Evolutionary conservation across 2,113 vertebrate species (phyloP).

Genomic region (Hippoglossus stenolepis): DNA sequence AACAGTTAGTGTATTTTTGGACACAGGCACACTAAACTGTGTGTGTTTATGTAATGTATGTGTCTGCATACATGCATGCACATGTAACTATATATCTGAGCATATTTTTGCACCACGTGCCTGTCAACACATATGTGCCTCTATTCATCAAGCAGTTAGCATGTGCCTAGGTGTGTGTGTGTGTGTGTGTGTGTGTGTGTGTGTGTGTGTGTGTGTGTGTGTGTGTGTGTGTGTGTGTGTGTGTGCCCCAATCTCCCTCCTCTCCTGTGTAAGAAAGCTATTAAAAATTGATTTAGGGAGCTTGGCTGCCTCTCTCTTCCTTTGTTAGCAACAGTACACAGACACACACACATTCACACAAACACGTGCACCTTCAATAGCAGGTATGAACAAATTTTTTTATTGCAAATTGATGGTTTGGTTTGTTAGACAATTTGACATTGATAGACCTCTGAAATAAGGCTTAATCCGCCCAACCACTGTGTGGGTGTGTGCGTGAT

Average conservation of each 20-base stretch:
- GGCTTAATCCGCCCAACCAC: background rate
- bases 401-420: background rate
- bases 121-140: conserved; percentile 50
- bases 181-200: conserved; percentile 9
- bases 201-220: conserved; percentile 10
- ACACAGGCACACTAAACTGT: background rate
- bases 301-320: conserved; percentile 46
- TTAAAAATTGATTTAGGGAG: conserved; percentile 70
- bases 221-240: background rate
- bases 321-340: conserved; percentile 50
- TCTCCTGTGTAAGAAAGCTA: conserved; percentile 55
- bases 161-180: conserved; percentile 28
- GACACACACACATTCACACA: conserved; percentile 4
- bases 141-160: conserved; percentile 33
- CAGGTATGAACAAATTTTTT: background rate
- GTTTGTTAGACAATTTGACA: conserved; percentile 12
- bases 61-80: conserved; percentile 5
- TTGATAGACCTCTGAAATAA: background rate
- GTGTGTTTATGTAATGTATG: conserved; percentile 29
- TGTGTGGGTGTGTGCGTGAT: background rate
- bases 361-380: background rate
- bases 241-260: conserved; percentile 30
- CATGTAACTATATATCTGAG: conserved; percentile 41
- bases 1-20: conserved; percentile 12
- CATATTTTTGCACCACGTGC: conserved; percentile 37